Conservation (phyloP, 2,113 vertebrate genomes). For the Noturus placidus region DNA sequence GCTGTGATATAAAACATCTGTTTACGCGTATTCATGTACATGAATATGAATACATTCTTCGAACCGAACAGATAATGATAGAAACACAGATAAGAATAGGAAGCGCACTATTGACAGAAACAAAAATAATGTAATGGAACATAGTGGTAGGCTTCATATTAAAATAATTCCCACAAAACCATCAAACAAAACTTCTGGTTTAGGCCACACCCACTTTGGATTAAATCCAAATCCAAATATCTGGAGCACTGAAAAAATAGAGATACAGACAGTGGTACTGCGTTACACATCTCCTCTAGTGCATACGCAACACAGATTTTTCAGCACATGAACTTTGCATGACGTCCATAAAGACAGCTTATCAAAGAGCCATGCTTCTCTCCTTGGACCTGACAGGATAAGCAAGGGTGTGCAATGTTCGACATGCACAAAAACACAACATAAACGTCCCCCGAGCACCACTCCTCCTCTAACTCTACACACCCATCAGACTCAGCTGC, state of each 20-base stretch:
- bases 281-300: not conserved
- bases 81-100: not conserved
- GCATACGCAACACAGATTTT: slow-evolving; percentile 60
- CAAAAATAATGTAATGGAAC: not conserved
- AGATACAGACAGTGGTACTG: not conserved
- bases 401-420: slow-evolving; percentile 27
- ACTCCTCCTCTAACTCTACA: slow-evolving; percentile 18
- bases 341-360: slow-evolving; percentile 67
- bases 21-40: not conserved
- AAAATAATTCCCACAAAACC: not conserved
- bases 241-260: not conserved
- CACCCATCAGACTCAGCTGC: slow-evolving; percentile 29
- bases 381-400: slow-evolving; percentile 19
- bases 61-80: not conserved
- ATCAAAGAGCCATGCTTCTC: slow-evolving; percentile 62
- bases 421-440: slow-evolving; percentile 31
- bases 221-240: not conserved
- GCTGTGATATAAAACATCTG: not conserved
- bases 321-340: slow-evolving; percentile 72
- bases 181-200: not conserved
- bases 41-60: not conserved
- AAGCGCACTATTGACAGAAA: not conserved
- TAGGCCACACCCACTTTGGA: slow-evolving; percentile 25
- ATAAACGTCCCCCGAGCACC: slow-evolving; percentile 19
- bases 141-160: not conserved